Conservation (phyloP, 2,797 vertebrate species). For the Alcedo atthis region DNA sequence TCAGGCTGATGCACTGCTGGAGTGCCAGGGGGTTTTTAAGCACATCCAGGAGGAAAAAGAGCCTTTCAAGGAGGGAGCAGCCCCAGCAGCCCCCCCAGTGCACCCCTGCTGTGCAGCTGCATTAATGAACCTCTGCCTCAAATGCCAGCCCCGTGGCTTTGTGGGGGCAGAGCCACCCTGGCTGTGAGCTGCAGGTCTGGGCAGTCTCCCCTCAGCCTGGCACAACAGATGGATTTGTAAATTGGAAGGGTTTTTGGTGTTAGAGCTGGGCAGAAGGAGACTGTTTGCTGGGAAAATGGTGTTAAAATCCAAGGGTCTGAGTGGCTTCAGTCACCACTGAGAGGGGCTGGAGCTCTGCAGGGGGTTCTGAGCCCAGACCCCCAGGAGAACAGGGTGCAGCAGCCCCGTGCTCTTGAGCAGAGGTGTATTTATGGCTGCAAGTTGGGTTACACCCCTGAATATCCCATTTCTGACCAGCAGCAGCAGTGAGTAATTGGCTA, state of each 20-base stretch:
- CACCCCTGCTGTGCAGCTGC: constrained; percentile 64
- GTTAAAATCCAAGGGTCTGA: constrained; percentile 51
- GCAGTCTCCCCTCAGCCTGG: constrained; percentile 62
- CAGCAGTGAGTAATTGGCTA: constrained; percentile 66
- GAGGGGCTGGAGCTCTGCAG: neutral
- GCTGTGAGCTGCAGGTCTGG: constrained; percentile 46
- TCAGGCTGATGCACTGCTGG: constrained; percentile 51
- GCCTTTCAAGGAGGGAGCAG: constrained; percentile 22
- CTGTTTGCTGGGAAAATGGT: constrained; percentile 69
- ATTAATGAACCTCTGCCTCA: constrained; percentile 70
- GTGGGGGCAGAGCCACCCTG: constrained; percentile 44
- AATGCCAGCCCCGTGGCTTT: constrained; percentile 61
- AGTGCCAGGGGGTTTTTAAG: constrained; percentile 14
- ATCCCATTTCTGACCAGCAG: constrained; percentile 68
- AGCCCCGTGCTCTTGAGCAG: neutral
- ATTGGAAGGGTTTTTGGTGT: constrained; percentile 35
- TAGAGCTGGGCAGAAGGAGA: constrained; percentile 45
- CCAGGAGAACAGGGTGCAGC: too few species aligned
- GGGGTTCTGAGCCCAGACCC: too few species aligned
- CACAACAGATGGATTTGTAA: constrained; percentile 71
- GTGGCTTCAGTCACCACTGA: constrained; percentile 43
- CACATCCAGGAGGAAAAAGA: constrained; percentile 20
- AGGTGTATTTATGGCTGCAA: constrained; percentile 41
- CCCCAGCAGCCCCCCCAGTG: neutral
- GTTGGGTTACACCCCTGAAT: constrained; percentile 48